Percentiles rank a stretch among this genome's conserved stretches.
Conservation (phyloP, 2,113 vertebrate species). For the Mirza zaza region DNA sequence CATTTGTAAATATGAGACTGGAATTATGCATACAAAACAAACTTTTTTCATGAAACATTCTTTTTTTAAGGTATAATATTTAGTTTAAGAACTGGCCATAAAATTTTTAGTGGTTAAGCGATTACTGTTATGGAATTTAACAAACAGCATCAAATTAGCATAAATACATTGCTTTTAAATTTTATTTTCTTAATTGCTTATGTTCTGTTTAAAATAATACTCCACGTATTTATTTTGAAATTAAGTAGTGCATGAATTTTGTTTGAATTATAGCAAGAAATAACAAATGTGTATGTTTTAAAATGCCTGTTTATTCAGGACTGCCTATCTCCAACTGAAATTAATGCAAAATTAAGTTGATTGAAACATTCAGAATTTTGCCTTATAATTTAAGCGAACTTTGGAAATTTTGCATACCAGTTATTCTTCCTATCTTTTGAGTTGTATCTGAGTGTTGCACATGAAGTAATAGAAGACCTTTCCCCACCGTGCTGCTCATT, state of each 20-base stretch:
- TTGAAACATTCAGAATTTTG: background rate
- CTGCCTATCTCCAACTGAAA: background rate
- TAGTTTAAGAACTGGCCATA: constrained; percentile 26
- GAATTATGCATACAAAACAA: background rate
- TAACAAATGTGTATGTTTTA: background rate
- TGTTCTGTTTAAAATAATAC: background rate
- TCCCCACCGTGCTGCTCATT: background rate
- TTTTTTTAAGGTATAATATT: constrained; percentile 12
- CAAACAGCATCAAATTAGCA: constrained; percentile 49
- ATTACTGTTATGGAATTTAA: constrained; percentile 27
- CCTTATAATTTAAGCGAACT: background rate
- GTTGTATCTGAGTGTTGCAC: background rate
- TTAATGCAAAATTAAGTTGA: background rate
- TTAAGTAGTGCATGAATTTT: background rate
- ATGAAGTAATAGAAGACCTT: background rate
- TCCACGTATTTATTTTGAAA: background rate
- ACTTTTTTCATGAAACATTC: background rate
- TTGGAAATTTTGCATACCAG: background rate
- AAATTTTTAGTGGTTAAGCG: background rate
- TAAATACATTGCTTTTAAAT: constrained; percentile 16
- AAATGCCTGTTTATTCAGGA: constrained; percentile 1
- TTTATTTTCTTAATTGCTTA: constrained; percentile 39
- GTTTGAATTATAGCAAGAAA: background rate
- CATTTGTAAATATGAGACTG: constrained; percentile 38
- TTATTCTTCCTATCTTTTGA: background rate